Conservation (phyloP, 2,888 invertebrate genomes). For the Polydrusus cervinus region DNA sequence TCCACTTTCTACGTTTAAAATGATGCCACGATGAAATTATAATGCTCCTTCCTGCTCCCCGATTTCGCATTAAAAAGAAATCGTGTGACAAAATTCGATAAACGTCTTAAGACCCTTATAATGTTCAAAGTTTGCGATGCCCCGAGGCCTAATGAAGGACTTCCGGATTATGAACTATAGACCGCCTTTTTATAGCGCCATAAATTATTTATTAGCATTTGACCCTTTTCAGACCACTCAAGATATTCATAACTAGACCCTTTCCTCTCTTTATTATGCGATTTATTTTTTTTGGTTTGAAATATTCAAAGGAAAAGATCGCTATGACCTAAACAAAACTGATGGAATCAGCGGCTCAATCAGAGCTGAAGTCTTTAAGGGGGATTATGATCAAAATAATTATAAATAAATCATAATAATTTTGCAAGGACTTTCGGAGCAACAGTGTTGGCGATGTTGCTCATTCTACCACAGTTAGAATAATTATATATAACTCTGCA, state of each 20-base stretch:
- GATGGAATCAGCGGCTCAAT: no score
- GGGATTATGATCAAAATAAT: no score
- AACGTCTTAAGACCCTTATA: conserved; percentile 43
- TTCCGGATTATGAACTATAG: conserved; percentile 23
- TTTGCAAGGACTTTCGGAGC: no score
- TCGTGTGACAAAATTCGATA: conserved; percentile 47
- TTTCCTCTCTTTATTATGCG: background rate
- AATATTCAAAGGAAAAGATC: no score
- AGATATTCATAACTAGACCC: background rate
- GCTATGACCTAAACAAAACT: no score
- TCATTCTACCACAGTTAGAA: no score
- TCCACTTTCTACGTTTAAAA: no score
- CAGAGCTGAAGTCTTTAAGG: no score
- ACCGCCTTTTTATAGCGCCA: conserved; percentile 8
- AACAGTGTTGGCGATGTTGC: no score
- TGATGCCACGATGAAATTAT: no score
- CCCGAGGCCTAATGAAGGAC: conserved; percentile 38
- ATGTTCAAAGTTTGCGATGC: conserved; percentile 33
- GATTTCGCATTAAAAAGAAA: conserved; percentile 17
- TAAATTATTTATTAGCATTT: conserved; percentile 31
- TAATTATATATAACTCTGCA: no score
- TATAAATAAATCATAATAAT: no score
- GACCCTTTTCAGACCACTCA: conserved; percentile 8
- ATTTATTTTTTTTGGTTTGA: background rate
- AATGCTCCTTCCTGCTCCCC: background rate